Base-by-base conservation (phyloP, 37 sponge, comb jelly and placozoan species). In the Hormiphora californensis region DNA sequence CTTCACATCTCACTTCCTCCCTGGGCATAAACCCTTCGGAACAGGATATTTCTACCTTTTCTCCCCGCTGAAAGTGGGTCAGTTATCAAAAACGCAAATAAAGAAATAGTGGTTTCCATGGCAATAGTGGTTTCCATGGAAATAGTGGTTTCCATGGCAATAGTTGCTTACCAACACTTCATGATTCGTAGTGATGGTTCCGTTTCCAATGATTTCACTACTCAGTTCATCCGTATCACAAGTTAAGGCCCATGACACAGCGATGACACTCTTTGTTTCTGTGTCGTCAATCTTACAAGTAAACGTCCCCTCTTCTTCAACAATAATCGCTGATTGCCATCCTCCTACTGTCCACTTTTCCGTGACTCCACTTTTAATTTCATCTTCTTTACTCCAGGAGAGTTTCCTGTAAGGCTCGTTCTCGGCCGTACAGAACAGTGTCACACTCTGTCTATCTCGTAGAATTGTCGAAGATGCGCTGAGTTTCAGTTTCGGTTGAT, bases 161-260 rank as follows among this genome's bases (percentile, higher is more conserved):
- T n/a, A n/a, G n/a, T n/a, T n/a, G n/a, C n/a, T n/a, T n/a, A n/a
- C n/a, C n/a, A n/a, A n/a, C n/a, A n/a, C n/a, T n/a, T n/a, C n/a
- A n/a, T n/a, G n/a, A n/a, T 57, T 17, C 7, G 25, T 4, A n/a
- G 7, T n/a, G 19, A 57, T n/a, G 11, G 5, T 17, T 23, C 61
- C 61, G 61, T 57, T 57, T 23, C 22, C 27, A 9, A 57, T 57
- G 32, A 1, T 2, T 28, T 65, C 36, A n/a, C n/a, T n/a, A n/a
- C n/a, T n/a, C 37, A 65, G 17, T 36, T 65, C 67, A 19, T 21
- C 67, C 4, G 67, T 11, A 34, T 65, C 67, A 65, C 67, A 65
- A 7, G 67, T 34, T 7, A 36, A 3, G 12, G 67, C 67, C 67
- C 34, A 30, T 0, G 3, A 21, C 12, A 65, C 67, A 65, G 32